These are phyloP conservation scores for Notoglanidium macrostoma DNA, from an alignment of 2,797 vertebrate species.

Conservation along the genomic window DNA sequence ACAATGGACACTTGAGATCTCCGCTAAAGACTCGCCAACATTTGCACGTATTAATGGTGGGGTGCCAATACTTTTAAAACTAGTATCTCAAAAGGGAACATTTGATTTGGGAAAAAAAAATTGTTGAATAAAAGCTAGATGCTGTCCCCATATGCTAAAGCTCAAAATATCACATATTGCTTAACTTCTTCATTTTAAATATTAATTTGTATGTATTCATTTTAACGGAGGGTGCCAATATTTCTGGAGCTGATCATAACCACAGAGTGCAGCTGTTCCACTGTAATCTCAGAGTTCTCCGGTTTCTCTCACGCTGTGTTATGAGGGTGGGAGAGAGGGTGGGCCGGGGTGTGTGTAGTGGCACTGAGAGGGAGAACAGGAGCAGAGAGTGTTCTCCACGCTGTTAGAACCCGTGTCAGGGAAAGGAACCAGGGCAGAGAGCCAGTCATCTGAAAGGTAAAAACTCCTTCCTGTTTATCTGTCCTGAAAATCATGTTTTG, in stretches of 20 bases:
- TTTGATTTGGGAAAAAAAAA: background rate
- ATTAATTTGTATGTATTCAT: background rate
- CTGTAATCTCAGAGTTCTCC: constrained; percentile 39
- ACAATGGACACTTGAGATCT: background rate
- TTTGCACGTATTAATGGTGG: background rate
- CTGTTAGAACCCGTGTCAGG: constrained; percentile 16
- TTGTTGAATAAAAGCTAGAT: background rate
- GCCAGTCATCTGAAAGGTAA: constrained; percentile 31
- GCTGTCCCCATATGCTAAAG: background rate
- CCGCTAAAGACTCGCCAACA: background rate
- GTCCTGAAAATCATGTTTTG: background rate
- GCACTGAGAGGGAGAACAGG: constrained; percentile 17
- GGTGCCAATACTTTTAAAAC: background rate
- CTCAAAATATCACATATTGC: background rate
- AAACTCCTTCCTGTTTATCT: background rate
- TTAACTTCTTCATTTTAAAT: background rate
- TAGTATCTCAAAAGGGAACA: too few relatives aligned
- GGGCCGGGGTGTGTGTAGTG: constrained; percentile 1
- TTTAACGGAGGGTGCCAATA: constrained; percentile 5
- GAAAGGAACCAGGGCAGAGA: background rate
- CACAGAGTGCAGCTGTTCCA: constrained; percentile 39
- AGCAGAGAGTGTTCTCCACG: constrained; percentile 7
- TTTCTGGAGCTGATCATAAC: background rate
- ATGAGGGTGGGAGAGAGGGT: constrained; percentile 24
- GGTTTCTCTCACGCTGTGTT: constrained; percentile 39